These are phyloP conservation scores for Diabrotica undecimpunctata DNA, from an alignment of 1,140 invertebrate species.

Conservation along the genomic window DNA sequence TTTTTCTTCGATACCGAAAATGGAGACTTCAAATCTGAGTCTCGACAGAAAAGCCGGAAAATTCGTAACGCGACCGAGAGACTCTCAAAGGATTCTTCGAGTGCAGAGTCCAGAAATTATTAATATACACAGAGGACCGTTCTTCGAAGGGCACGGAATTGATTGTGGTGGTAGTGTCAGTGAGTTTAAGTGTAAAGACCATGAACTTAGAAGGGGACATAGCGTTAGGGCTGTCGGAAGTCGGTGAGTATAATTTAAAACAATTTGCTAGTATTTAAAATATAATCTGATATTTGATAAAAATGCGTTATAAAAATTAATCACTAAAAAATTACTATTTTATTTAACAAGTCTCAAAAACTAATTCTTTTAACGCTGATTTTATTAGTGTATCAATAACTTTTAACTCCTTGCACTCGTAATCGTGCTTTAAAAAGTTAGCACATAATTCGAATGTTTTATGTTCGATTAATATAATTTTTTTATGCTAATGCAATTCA, in stretches of 20 bases:
- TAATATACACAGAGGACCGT: slow-evolving; percentile 42
- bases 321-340: no score
- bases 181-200: slow-evolving; percentile 39
- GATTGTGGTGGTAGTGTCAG: slow-evolving; percentile 36
- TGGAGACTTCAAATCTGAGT: slow-evolving; percentile 35
- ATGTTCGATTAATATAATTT: no score
- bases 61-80: slow-evolving; percentile 17
- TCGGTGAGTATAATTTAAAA: not conserved
- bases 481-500: no score
- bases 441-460: no score
- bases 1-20: slow-evolving; percentile 36
- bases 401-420: no score
- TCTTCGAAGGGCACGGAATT: slow-evolving; percentile 40
- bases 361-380: no score
- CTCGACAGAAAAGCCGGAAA: slow-evolving; percentile 36
- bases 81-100: slow-evolving; percentile 30
- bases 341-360: no score
- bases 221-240: slow-evolving; percentile 26
- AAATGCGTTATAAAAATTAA: no score
- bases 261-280: no score
- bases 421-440: no score
- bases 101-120: slow-evolving; percentile 45
- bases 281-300: no score
- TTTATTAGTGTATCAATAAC: no score
- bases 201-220: slow-evolving; percentile 37